Evolutionary conservation across 2,888 invertebrate species (phyloP), one percentile per base, ranked within the genome.

Genomic region (Arge pagana): DNA sequence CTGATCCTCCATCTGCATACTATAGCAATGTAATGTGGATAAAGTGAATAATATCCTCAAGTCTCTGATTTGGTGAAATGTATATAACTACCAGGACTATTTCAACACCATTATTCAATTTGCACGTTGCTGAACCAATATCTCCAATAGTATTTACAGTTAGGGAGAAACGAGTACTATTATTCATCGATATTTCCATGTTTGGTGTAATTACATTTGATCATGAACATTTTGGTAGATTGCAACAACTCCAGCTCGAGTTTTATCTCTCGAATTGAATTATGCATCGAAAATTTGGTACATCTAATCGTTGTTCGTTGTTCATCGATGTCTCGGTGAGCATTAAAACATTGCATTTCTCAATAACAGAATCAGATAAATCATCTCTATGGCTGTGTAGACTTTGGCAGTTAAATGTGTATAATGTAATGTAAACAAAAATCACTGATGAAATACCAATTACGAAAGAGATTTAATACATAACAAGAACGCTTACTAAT

Each of bases 271-370:
- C 15, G 15, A 35, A 53, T 33, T 49, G 50, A 37, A 51, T 48
- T 15, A 30, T 30, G 16, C 50, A 56, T 39, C 51, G 13, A 13
- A 56, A 53, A 28, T 53, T 53, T 11, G 56, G 53, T 16, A 56
- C 36, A 36, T 18, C 23, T 13, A 50, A 21, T 8, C 8, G 23
- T 13, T 56, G 51, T 13, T 53, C 33, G 24, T 56, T 43, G 16
- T 42, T 31, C n/a, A 56, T 15, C 53, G 53, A 56, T 8, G 55
- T 50, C 36, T 53, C 55, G 13, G 45, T 33, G 7, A 56, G 40
- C 36, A 56, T 3, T 8, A 56, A 28, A 18, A 56, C 21, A 19
- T 35, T 35, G 11, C n/a, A n/a, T n/a, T n/a, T n/a, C n/a, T n/a
- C n/a, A 28, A 36, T 33, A n/a, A 54, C 52, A 16, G 31, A 24